These are phyloP conservation scores for Chinchilla lanigera DNA, from an alignment of 2,113 vertebrate genomes.

Conservation along the genomic window DNA sequence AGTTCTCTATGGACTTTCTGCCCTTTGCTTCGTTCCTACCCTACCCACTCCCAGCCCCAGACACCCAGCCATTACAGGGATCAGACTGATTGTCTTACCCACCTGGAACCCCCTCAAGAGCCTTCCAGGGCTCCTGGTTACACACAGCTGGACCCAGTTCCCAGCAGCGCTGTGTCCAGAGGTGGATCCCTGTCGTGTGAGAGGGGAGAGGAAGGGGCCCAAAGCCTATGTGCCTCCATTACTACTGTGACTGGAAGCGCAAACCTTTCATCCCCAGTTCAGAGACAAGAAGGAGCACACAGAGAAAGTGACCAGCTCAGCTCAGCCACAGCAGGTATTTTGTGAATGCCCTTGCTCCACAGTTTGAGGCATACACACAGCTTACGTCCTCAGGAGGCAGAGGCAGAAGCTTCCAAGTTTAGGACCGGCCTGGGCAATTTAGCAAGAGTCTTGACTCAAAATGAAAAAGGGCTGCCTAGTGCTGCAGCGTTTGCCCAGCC, in stretches of 20 bases:
- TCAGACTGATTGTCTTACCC: not conserved
- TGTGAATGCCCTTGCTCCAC: not conserved
- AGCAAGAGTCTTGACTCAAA: not conserved
- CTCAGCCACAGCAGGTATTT: not conserved
- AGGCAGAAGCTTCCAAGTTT: not conserved
- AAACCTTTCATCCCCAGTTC: not conserved
- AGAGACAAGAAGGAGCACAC: not conserved
- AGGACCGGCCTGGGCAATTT: not conserved
- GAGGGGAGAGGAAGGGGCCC: too few relatives aligned
- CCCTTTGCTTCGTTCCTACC: not conserved
- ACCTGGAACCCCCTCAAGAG: not conserved
- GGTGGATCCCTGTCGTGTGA: not conserved
- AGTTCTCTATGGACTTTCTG: not conserved
- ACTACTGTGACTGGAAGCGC: not conserved
- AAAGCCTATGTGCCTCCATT: not conserved
- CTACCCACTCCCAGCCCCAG: not conserved
- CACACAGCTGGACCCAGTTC: not conserved
- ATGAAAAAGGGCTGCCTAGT: not conserved
- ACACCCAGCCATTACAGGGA: not conserved
- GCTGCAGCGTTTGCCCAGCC: not conserved
- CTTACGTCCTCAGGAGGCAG: not conserved
- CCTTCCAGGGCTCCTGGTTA: not conserved
- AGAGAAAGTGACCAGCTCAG: not conserved
- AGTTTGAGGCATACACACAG: not conserved
- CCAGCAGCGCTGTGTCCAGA: not conserved